Conservation (phyloP, 2,888 invertebrate species). For the Nephrotoma guestfalica region DNA sequence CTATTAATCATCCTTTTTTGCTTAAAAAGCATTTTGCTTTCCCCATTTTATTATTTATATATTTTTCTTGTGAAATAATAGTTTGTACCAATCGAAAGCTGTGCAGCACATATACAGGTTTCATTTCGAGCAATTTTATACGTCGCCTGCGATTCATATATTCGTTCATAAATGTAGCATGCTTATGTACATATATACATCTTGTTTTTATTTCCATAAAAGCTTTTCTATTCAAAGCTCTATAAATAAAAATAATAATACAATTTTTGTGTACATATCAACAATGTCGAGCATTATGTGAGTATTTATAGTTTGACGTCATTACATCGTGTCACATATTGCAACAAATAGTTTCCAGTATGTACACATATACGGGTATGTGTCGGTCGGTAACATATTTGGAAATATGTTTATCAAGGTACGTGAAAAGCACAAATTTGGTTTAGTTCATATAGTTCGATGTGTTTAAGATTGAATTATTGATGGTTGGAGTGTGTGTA, state of each 20-base stretch:
- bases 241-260: not conserved
- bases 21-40: not conserved
- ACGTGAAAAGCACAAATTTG: not conserved
- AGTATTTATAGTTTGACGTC: not conserved
- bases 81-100: not conserved
- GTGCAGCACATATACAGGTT: not conserved
- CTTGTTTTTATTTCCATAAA: not conserved
- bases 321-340: not conserved
- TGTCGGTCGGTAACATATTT: not conserved
- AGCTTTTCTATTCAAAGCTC: not conserved
- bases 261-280: not conserved
- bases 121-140: not conserved
- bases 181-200: not conserved
- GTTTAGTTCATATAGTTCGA: not conserved
- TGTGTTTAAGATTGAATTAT: not conserved
- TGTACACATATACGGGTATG: not conserved
- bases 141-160: not conserved
- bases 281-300: not conserved
- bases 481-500: not conserved
- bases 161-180: not conserved
- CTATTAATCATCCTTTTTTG: not conserved
- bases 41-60: no score
- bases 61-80: not conserved
- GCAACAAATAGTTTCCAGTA: not conserved
- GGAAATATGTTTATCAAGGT: not conserved